These are phyloP conservation scores for Gephyroberyx darwinii DNA, from an alignment of 2,797 vertebrate species.

Conservation along the genomic window DNA sequence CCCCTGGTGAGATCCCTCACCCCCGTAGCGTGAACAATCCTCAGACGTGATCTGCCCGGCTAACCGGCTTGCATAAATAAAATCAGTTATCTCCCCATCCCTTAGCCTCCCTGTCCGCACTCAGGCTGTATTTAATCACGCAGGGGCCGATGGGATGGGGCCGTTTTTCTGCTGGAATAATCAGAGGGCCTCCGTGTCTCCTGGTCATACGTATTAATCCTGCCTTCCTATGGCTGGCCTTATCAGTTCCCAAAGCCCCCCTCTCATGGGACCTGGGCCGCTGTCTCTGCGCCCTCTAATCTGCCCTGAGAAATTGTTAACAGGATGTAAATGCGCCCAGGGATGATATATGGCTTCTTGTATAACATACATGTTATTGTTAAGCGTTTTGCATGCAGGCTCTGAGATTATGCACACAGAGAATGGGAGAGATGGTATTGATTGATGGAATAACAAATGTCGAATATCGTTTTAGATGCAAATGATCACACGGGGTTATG, in stretches of 20 bases:
- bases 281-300: conserved; percentile 82
- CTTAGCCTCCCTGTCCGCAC: conserved; percentile 76
- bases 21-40: conserved; percentile 83
- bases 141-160: conserved; percentile 75
- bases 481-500: conserved; percentile 79
- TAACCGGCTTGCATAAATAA: conserved; percentile 84
- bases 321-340: conserved; percentile 86
- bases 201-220: conserved; percentile 87
- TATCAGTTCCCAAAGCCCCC: conserved; percentile 85
- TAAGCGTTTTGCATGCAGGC: conserved; percentile 80
- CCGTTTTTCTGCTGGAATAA: conserved; percentile 83
- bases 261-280: conserved; percentile 83
- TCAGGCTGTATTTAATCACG: conserved; percentile 82
- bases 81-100: conserved; percentile 83
- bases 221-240: conserved; percentile 82
- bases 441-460: conserved; percentile 85
- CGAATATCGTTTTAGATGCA: conserved; percentile 85
- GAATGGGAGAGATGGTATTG: conserved; percentile 80
- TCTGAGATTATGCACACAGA: conserved; percentile 79
- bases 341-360: conserved; percentile 84
- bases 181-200: conserved; percentile 80
- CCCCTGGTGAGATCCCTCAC: conserved; percentile 76
- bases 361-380: conserved; percentile 86
- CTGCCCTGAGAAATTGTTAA: conserved; percentile 86
- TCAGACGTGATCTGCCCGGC: conserved; percentile 78